Percentiles rank a stretch among this genome's conserved stretches.
Evolutionary conservation across 2,113 vertebrate genomes (phyloP).

Genomic region (Oryzias melastigma): DNA sequence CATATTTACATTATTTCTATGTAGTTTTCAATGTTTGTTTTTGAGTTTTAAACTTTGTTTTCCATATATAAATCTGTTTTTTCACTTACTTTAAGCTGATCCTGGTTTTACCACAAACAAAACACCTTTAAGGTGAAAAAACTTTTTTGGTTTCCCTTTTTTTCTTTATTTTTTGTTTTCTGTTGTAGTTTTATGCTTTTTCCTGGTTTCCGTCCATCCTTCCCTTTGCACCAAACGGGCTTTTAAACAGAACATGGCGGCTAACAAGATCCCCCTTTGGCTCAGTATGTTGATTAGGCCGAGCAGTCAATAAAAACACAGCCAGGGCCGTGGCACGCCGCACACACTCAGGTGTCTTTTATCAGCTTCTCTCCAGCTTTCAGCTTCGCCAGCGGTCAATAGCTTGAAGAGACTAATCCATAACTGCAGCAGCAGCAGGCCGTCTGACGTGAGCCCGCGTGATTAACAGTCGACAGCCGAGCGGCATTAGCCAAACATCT

Average conservation of each 20-base stretch:
- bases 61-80: no score
- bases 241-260: conserved; percentile 48
- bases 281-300: conserved; percentile 56
- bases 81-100: background rate
- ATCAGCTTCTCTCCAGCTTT: conserved; percentile 60
- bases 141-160: background rate
- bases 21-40: no score
- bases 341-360: conserved; percentile 58
- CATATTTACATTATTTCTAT: no score
- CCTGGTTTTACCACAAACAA: background rate
- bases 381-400: conserved; percentile 57
- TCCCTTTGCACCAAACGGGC: conserved; percentile 28
- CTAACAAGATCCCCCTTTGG: conserved; percentile 58
- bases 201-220: conserved; percentile 4
- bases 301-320: conserved; percentile 57
- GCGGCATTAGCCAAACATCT: conserved; percentile 54
- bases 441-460: conserved; percentile 45
- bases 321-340: conserved; percentile 21
- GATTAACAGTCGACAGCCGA: conserved; percentile 59
- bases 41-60: background rate
- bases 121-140: background rate
- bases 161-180: conserved; percentile 13
- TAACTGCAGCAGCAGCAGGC: conserved; percentile 54
- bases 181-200: conserved; percentile 33
- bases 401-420: conserved; percentile 66